A percentile compares a stretch with the other conserved stretches of the same genome.
phyloP scores from a whole-genome alignment of 2,888 invertebrate species.

The Pogonocherus hispidulus region DNA sequence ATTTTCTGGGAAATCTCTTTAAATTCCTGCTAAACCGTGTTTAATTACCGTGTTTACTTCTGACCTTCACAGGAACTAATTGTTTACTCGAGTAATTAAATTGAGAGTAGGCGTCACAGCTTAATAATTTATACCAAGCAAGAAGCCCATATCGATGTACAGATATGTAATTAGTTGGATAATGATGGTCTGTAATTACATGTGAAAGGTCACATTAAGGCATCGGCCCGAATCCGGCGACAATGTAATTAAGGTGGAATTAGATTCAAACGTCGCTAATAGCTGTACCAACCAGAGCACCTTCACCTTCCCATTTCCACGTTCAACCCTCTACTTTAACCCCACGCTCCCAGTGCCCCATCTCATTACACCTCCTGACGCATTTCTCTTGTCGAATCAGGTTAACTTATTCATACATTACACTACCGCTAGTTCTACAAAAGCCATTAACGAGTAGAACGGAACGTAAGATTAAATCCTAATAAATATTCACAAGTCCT shows the following conservation, averaged over 20 bases:
- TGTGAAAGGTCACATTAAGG: conserved; percentile 64
- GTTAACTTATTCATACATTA: conserved; percentile 32
- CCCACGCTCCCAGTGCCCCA: conserved; percentile 22
- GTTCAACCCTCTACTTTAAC: conserved; percentile 28
- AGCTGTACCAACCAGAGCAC: conserved; percentile 37
- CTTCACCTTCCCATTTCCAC: conserved; percentile 41
- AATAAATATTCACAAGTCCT: conserved; percentile 30
- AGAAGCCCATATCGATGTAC: conserved; percentile 22
- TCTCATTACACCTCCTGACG: conserved; percentile 29
- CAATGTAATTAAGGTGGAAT: conserved; percentile 67
- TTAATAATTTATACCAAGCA: conserved; percentile 13
- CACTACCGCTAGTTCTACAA: conserved; percentile 25
- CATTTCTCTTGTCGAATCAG: conserved; percentile 32
- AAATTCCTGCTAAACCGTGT: not conserved
- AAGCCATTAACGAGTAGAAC: conserved; percentile 26
- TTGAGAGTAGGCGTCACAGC: conserved; percentile 8
- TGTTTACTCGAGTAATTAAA: conserved; percentile 12
- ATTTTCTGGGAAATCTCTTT: not conserved
- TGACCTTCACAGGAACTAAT: not conserved
- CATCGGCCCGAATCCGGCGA: conserved; percentile 60
- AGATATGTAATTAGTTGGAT: conserved; percentile 62
- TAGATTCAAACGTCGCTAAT: conserved; percentile 59
- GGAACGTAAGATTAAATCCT: conserved; percentile 27
- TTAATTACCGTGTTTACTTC: not conserved
- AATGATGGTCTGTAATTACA: conserved; percentile 65